A percentile compares a stretch with the other conserved stretches of the same genome.
Evolutionary conservation across 2,888 invertebrate species (phyloP).

Genomic region (Nephrotoma appendiculata): DNA sequence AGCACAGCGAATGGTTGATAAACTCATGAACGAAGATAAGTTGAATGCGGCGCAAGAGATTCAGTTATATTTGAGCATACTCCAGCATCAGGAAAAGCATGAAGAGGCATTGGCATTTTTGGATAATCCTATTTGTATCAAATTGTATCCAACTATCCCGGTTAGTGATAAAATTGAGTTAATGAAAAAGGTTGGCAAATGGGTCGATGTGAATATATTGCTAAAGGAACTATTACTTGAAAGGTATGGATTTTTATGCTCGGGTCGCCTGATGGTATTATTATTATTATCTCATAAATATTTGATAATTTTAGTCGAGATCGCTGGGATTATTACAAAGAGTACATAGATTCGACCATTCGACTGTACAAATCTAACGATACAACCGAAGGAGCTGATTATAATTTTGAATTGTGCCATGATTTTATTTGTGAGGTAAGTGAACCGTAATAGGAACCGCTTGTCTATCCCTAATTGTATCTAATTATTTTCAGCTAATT

Average conservation of each 20-base stretch:
- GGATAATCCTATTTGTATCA: constrained; percentile 57
- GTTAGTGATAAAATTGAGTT: constrained; percentile 59
- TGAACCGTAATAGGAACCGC: background rate
- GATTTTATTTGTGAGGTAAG: constrained; percentile 25
- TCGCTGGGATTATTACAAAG: constrained; percentile 57
- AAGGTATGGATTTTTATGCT: constrained; percentile 38
- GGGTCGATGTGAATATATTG: constrained; percentile 57
- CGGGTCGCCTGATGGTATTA: background rate
- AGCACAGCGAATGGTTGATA: constrained; percentile 88
- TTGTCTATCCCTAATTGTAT: background rate
- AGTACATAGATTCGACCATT: constrained; percentile 57
- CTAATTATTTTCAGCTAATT: constrained; percentile 32
- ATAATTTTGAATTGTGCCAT: constrained; percentile 22
- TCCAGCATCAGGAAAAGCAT: constrained; percentile 66
- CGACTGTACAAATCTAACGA: constrained; percentile 35
- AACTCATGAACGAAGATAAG: constrained; percentile 73
- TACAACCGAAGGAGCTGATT: constrained; percentile 19
- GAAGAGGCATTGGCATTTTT: constrained; percentile 68
- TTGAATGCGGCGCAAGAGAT: constrained; percentile 90
- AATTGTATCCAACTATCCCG: constrained; percentile 50
- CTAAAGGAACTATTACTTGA: constrained; percentile 59
- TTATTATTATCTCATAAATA: background rate
- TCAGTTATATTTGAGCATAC: constrained; percentile 75
- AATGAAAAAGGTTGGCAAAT: constrained; percentile 54
- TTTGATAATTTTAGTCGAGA: constrained; percentile 36